Evolutionary conservation across 2,113 vertebrate species (phyloP).

Genomic region (Ceratotherium simum): DNA sequence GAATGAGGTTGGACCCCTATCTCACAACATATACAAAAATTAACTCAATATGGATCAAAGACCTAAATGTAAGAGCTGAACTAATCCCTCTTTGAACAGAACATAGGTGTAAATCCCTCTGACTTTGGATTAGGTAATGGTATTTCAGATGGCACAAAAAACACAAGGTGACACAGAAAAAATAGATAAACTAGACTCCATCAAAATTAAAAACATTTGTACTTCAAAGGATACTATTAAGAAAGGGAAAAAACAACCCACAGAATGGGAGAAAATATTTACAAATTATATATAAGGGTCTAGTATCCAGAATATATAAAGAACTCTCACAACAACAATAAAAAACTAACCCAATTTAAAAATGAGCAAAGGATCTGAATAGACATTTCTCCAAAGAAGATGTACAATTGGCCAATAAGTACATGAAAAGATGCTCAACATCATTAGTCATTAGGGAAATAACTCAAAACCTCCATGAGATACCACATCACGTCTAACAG

Average conservation of each 20-base stretch:
- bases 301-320: background rate
- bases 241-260: conserved; percentile 25
- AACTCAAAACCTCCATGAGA: background rate
- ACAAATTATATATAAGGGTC: background rate
- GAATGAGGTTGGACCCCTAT: background rate
- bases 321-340: background rate
- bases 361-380: background rate
- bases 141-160: conserved; percentile 38
- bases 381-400: conserved; percentile 33
- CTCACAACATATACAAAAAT: background rate
- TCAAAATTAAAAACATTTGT: conserved; percentile 36
- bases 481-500: background rate
- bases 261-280: conserved; percentile 6
- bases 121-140: background rate
- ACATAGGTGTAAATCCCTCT: background rate
- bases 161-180: background rate
- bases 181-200: background rate
- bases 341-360: conserved; percentile 23
- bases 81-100: conserved; percentile 7
- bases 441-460: background rate
- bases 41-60: conserved; percentile 39
- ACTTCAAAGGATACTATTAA: background rate
- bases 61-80: conserved; percentile 36
- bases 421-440: conserved; percentile 15
- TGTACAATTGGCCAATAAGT: background rate